Percentiles rank a stretch among this genome's conserved stretches.
These are phyloP conservation scores for Neomonachus schauinslandi DNA, from an alignment of 2,113 vertebrate species.

Conservation along the genomic window DNA sequence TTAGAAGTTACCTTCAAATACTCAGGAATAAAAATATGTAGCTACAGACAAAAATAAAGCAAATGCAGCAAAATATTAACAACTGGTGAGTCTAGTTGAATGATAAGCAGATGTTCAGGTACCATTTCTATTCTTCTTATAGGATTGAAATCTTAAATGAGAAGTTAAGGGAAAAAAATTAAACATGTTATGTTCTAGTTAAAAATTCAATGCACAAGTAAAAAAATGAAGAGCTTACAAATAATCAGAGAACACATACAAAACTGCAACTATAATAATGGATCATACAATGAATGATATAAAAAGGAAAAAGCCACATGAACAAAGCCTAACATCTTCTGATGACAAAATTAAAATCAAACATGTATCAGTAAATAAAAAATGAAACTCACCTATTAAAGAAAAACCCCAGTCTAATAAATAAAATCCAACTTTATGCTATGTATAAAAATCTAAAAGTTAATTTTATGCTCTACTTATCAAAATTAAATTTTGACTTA, in stretches of 20 bases:
- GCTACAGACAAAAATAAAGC: constrained; percentile 29
- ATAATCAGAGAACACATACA: background rate
- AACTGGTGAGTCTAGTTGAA: background rate
- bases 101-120: background rate
- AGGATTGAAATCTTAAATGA: constrained; percentile 1
- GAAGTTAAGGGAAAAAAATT: background rate
- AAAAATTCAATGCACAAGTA: background rate
- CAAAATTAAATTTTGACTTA: background rate
- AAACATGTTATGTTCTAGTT: background rate
- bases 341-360: constrained; percentile 45
- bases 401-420: background rate
- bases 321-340: constrained; percentile 47
- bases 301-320: background rate
- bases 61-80: background rate
- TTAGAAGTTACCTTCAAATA: constrained; percentile 23
- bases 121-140: background rate
- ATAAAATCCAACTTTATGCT: background rate
- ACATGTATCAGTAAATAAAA: background rate
- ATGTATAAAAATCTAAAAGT: background rate
- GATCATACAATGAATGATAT: background rate
- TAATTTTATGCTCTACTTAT: background rate
- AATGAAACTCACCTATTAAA: background rate
- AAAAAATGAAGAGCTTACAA: constrained; percentile 12
- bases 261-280: background rate
- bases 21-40: background rate